Evolutionary conservation across 2,888 invertebrate species (phyloP), one percentile per base, ranked within the genome.

Genomic region (Drepana falcataria): DNA sequence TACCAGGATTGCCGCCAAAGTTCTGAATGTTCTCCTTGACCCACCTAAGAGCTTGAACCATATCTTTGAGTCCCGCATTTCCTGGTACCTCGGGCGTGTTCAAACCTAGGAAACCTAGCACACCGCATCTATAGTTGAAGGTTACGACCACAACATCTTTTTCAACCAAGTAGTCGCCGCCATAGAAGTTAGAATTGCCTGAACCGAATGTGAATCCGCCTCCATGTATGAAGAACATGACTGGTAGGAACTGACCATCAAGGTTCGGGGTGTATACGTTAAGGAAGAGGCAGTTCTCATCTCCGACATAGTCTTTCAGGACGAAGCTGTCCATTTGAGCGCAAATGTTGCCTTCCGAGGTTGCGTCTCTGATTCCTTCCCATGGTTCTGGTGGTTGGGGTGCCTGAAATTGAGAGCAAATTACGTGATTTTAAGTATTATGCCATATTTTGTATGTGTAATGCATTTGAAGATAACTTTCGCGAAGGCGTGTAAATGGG

Each of bases 261-360:
- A 94, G 75, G 60, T 87, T 91, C 0, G 94, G 94, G 0, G 93
- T 92, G 79, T 93, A 94, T 0, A 95, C 92, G 73, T 95, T 95
- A 2, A 95, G 83, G 73, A 93, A 94, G 0, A 95, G 88, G 65
- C 95, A 95, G 77, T 95, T 94, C 65, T 95, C 95, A 53, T 81
- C 86, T 0, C 94, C 94, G 0, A 81, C 68, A 57, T 89, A 89
- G 2, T 81, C 66, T 51, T 91, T 87, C 55, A 81, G 68, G n/a
- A 77, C 65, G 9, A 85, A 67, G 0, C 72, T 66, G 57, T 92
- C 91, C 0, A 92, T 69, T 76, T 95, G 95, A 0, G 93, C 92
- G 61, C 93, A 92, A 1, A 92, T 87, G 40, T 92, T 91, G 2
- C 93, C 91, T 73, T 94, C 94, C 2, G 92, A 83, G 0, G 93